phyloP scores from a whole-genome alignment of 2,113 vertebrate genomes.

The Clarias batrachus region DNA sequence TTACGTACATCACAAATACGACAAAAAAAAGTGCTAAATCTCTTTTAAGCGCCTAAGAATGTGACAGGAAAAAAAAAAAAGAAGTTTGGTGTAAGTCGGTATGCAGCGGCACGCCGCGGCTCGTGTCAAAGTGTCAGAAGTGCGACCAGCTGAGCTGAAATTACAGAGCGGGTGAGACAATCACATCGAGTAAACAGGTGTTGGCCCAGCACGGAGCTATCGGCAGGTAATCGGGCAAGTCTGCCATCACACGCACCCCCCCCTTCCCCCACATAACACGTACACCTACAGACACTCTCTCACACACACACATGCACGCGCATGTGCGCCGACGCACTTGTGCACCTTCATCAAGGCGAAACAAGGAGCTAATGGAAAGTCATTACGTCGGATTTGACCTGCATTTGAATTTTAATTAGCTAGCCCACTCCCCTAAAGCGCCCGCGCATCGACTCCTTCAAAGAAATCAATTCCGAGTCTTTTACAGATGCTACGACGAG shows the following conservation, averaged over 20 bases:
- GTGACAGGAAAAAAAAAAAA: background rate
- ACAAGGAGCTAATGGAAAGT: constrained; percentile 50
- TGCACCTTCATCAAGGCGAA: constrained; percentile 31
- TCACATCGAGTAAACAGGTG: constrained; percentile 40
- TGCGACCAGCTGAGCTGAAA: constrained; percentile 29
- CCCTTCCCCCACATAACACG: background rate
- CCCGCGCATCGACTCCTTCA: constrained; percentile 49
- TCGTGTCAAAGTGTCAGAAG: constrained; percentile 32
- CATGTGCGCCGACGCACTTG: background rate
- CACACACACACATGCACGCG: constrained; percentile 1
- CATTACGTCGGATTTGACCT: constrained; percentile 52
- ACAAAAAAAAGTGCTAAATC: background rate
- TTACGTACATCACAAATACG: background rate
- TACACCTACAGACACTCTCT: background rate
- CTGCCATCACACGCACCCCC: background rate
- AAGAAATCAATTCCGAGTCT: constrained; percentile 50
- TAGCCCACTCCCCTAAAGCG: constrained; percentile 43
- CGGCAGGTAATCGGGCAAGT: constrained; percentile 27
- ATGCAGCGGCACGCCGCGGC: constrained; percentile 7
- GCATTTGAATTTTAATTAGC: constrained; percentile 59
- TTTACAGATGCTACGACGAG: constrained; percentile 43
- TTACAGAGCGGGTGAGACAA: constrained; percentile 28
- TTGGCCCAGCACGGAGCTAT: constrained; percentile 33
- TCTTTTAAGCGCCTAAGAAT: background rate
- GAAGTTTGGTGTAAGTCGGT: constrained; percentile 10